Conservation (phyloP, 1,140 invertebrate species). For the Nymphalis io region DNA sequence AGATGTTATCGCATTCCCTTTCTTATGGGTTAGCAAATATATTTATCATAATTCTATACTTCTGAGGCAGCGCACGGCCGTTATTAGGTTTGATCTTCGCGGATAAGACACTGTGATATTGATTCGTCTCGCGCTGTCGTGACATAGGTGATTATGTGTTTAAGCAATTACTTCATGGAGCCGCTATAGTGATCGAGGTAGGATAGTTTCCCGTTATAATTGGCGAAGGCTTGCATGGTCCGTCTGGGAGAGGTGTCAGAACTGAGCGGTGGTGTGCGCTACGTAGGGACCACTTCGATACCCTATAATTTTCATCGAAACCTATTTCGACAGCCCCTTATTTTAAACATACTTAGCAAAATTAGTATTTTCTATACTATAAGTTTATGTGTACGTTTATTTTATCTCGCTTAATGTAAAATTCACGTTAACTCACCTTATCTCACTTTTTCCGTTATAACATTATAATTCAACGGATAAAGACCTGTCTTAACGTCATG, state of each 20-base stretch:
- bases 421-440: conserved; percentile 16
- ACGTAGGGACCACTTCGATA: conserved; percentile 37
- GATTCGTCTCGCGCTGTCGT: conserved; percentile 48
- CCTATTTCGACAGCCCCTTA: conserved; percentile 38
- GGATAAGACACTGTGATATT: conserved; percentile 44
- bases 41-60: conserved; percentile 32
- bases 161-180: conserved; percentile 53
- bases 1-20: conserved; percentile 18
- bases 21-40: conserved; percentile 28
- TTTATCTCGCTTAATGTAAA: neutral
- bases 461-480: conserved; percentile 33
- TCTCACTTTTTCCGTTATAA: conserved; percentile 33
- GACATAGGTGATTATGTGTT: conserved; percentile 53
- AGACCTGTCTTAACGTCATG: conserved; percentile 23
- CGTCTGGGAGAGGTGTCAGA: conserved; percentile 52
- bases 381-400: neutral
- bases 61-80: conserved; percentile 28
- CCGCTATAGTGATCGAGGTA: conserved; percentile 47
- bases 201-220: conserved; percentile 54
- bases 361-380: conserved; percentile 15
- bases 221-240: conserved; percentile 42
- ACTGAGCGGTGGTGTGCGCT: conserved; percentile 38
- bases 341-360: conserved; percentile 21
- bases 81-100: conserved; percentile 38
- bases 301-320: conserved; percentile 49